Percentiles rank a stretch among this genome's conserved stretches.
phyloP scores from a whole-genome alignment of 1,140 invertebrate species.

The Apis florea region DNA sequence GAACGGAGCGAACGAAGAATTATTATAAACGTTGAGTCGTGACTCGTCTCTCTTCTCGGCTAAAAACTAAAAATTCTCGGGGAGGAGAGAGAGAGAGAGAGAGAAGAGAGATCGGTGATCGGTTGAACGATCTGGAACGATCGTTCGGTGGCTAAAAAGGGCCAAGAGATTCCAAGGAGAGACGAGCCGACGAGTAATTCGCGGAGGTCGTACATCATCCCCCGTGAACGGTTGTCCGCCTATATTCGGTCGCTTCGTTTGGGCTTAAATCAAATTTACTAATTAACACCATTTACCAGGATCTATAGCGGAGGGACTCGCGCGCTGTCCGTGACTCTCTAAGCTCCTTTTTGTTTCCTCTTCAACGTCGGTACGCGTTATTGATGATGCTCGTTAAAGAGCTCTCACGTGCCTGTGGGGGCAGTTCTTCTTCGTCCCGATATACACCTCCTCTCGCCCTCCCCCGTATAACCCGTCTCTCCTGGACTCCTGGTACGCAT shows the following conservation, averaged over 20 bases:
- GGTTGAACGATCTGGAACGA: not conserved
- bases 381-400: conserved; percentile 71
- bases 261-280: conserved; percentile 71
- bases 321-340: conserved; percentile 58
- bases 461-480: conserved; percentile 8
- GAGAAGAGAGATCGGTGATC: not conserved
- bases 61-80: not conserved
- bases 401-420: conserved; percentile 63
- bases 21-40: too few relatives aligned
- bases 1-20: too few relatives aligned
- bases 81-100: too few relatives aligned
- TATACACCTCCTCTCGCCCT: conserved; percentile 5
- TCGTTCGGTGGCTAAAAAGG: conserved; percentile 32
- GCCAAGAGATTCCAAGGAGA: conserved; percentile 38
- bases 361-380: conserved; percentile 68
- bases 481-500: conserved; percentile 59
- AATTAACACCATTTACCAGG: conserved; percentile 71
- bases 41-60: too few relatives aligned
- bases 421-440: conserved; percentile 65
- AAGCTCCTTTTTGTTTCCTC: conserved; percentile 59
- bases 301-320: conserved; percentile 57
- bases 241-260: conserved; percentile 65
- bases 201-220: conserved; percentile 64
- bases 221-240: conserved; percentile 60
- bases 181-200: conserved; percentile 52